Percentiles rank a stretch among this genome's conserved stretches.
Evolutionary conservation across 2,113 vertebrate genomes (phyloP).

Genomic region (Pygathrix nemaeus): DNA sequence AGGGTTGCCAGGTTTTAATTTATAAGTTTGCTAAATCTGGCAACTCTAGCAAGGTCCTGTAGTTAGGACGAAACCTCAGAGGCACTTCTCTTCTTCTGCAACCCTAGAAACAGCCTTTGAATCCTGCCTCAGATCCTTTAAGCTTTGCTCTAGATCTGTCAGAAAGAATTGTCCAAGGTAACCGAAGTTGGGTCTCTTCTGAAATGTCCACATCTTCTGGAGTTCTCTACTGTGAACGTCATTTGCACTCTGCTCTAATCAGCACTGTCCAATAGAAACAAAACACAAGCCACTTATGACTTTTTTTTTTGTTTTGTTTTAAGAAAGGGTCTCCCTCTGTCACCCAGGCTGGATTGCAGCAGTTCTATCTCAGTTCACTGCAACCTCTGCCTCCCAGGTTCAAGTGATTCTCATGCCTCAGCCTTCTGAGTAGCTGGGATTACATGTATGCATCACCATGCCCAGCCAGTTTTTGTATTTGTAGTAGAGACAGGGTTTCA

Average conservation of each 20-base stretch:
- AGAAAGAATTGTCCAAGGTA: not conserved
- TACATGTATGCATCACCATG: too few relatives aligned
- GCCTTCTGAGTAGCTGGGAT: too few relatives aligned
- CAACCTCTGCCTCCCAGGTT: too few relatives aligned
- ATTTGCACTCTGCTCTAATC: not conserved
- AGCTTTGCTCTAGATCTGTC: not conserved
- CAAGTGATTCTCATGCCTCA: too few relatives aligned
- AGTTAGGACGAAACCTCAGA: not conserved
- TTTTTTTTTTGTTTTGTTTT: too few relatives aligned
- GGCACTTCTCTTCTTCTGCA: not conserved
- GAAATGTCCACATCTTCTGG: not conserved
- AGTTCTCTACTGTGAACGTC: not conserved
- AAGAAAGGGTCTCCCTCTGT: too few relatives aligned
- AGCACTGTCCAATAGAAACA: not conserved
- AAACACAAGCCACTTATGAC: too few relatives aligned
- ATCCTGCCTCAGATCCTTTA: not conserved
- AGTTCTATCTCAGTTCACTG: too few relatives aligned
- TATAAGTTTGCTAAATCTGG: not conserved
- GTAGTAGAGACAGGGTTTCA: too few relatives aligned
- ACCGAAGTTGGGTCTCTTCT: not conserved
- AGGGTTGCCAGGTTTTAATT: not conserved
- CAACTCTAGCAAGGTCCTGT: not conserved
- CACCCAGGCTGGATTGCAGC: too few relatives aligned
- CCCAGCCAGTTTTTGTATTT: too few relatives aligned
- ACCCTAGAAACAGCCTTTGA: not conserved